A percentile compares a stretch with the other conserved stretches of the same genome.
Evolutionary conservation across 2,113 vertebrate species (phyloP).

Genomic region (Mystacornis crossleyi): DNA sequence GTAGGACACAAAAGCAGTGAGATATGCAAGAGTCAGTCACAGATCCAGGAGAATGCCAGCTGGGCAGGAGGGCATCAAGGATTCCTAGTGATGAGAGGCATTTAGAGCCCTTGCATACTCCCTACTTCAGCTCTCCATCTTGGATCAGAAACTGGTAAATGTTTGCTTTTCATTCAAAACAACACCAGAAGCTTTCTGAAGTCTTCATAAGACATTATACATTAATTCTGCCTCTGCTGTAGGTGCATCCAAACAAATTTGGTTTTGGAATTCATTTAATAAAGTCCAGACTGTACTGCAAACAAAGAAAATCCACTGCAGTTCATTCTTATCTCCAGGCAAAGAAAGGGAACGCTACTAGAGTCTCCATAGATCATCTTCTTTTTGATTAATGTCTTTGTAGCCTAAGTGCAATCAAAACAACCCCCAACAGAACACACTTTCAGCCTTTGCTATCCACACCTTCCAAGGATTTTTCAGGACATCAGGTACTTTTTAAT

Average conservation of each 20-base stretch:
- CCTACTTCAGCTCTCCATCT: not conserved
- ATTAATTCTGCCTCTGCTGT: not conserved
- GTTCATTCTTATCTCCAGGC: not conserved
- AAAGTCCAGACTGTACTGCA: not conserved
- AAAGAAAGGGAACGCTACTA: not conserved
- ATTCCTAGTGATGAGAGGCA: not conserved
- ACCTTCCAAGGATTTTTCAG: not conserved
- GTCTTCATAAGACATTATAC: not conserved
- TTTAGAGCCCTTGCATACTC: not conserved
- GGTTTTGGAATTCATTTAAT: not conserved
- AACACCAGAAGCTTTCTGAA: not conserved
- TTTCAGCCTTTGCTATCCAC: not conserved
- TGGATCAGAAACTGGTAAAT: not conserved
- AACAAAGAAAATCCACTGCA: not conserved
- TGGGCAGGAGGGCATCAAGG: not conserved
- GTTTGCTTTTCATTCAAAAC: not conserved
- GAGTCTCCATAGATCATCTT: not conserved
- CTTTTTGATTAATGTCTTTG: not conserved
- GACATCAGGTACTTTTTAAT: not conserved
- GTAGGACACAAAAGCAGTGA: not conserved
- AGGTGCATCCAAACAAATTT: not conserved
- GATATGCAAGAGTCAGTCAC: not conserved
- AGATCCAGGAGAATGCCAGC: not conserved
- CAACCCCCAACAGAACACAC: not conserved
- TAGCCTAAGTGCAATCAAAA: not conserved